phyloP scores from a whole-genome alignment of 2,888 invertebrate genomes.

The Polylopha cassiicola region DNA sequence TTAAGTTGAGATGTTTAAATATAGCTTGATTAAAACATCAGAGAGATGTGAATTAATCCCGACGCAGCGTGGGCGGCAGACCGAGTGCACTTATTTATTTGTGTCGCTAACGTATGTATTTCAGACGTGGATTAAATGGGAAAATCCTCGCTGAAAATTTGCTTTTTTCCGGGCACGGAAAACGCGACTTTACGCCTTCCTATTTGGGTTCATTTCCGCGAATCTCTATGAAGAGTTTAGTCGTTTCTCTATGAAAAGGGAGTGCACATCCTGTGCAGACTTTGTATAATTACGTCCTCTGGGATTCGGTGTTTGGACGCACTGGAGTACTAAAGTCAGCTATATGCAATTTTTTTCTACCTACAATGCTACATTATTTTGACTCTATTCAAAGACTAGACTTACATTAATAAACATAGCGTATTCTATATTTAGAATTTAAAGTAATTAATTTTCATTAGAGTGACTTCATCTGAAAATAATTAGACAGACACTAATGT shows the following conservation, averaged over 20 bases:
- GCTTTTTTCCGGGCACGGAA: slow-evolving; percentile 26
- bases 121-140: slow-evolving; percentile 55
- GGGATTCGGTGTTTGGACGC: slow-evolving; percentile 43
- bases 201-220: slow-evolving; percentile 33
- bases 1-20: slow-evolving; percentile 14
- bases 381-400: too few species aligned
- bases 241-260: slow-evolving; percentile 37
- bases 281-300: slow-evolving; percentile 57
- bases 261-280: slow-evolving; percentile 51
- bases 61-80: slow-evolving; percentile 50
- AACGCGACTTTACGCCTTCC: slow-evolving; percentile 31
- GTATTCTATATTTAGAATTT: slow-evolving; percentile 10
- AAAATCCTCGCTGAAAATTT: slow-evolving; percentile 54
- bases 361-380: background rate
- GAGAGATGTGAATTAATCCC: slow-evolving; percentile 54
- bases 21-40: slow-evolving; percentile 60
- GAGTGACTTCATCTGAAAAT: too few species aligned
- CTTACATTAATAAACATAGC: too few species aligned
- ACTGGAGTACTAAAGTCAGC: slow-evolving; percentile 17
- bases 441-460: too few species aligned
- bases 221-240: slow-evolving; percentile 29
- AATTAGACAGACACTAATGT: too few species aligned
- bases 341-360: slow-evolving; percentile 1
- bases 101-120: slow-evolving; percentile 53
- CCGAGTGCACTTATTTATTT: slow-evolving; percentile 58